Base-by-base conservation (phyloP, 2,888 invertebrate genomes). In the Hanleya hanleyi region DNA sequence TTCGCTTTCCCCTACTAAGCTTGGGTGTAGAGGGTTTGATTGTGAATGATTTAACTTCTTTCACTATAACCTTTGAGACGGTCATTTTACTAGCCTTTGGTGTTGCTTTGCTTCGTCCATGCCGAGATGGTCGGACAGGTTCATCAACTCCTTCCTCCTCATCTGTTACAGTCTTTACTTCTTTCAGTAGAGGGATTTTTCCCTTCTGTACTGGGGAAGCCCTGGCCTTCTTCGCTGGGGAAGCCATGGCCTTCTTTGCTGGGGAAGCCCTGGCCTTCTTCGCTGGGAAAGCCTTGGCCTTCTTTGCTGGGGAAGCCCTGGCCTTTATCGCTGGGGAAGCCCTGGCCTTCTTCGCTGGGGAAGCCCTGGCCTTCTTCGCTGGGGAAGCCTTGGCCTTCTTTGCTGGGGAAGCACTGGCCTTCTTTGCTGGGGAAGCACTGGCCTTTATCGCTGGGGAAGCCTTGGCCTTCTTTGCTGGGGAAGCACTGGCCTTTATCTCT, bases 261-360 rank as follows among this genome's bases (percentile, higher is more conserved):
- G 65, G 50, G 26, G 74, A 15, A 36, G 41, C 6, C 38, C 65
- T 74, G 22, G 38, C 47, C 50, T 62, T 66, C 65, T 70, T 66
- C 26, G 29, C 35, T 33, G 61, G 32, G 5, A 73, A 38, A n/a
- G n/a, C n/a, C n/a, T n/a, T n/a, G n/a, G n/a, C 62, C 57, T 62
- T 51, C 50, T n/a, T 70, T 33, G 75, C 38, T 29, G 65, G 47
- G 35, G 47, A 57, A 26, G 51, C 72, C 41, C 61, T 66, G 12
- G 47, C 33, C 22, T 69, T 49, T 57, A 71, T 64, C 4, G 29
- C 50, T 61, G 65, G 50, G 26, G 74, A 15, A 36, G 41, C 6
- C 38, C 65, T 74, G 22, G 38, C 47, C 50, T 62, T 66, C 66
- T 68, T 71, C 1, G 64, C 66, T 33, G 70, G 65, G 33, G 74